A percentile compares a stretch with the other conserved stretches of the same genome.
These are phyloP conservation scores for Catamblyrhynchus diadema DNA, from an alignment of 2,797 vertebrate species.

Conservation along the genomic window DNA sequence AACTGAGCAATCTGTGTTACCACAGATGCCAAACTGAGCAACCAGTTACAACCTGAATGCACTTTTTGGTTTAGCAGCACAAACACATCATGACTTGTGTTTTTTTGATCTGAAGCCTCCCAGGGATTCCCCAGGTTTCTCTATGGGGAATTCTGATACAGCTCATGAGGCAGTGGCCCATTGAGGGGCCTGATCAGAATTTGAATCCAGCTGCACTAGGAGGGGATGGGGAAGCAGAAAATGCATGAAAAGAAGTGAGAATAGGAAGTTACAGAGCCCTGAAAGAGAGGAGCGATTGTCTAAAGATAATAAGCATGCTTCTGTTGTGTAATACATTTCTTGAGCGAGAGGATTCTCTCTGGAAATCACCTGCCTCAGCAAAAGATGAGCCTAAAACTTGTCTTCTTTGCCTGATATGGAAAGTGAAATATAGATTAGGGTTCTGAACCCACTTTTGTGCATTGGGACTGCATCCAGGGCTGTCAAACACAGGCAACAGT, in stretches of 20 bases:
- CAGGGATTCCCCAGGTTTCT: neutral
- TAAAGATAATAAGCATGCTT: neutral
- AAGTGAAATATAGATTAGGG: slow-evolving; percentile 25
- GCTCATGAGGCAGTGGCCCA: accelerated
- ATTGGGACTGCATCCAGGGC: neutral
- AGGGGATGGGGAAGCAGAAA: neutral
- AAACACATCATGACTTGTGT: neutral
- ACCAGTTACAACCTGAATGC: slow-evolving; percentile 48
- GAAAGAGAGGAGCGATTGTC: neutral
- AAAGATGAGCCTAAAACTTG: neutral
- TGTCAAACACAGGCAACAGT: neutral
- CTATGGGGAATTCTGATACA: neutral
- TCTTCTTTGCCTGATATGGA: neutral
- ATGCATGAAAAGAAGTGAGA: neutral
- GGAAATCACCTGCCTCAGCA: slow-evolving; percentile 18
- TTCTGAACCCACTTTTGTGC: slow-evolving; percentile 30
- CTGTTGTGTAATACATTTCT: slow-evolving; percentile 1
- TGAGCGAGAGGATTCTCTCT: neutral
- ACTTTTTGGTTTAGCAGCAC: neutral
- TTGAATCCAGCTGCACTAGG: neutral
- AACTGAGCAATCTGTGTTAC: neutral
- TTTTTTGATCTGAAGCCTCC: neutral
- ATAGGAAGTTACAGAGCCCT: neutral
- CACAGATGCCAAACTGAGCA: neutral
- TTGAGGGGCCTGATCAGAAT: neutral